A percentile compares a stretch with the other conserved stretches of the same genome.
These are phyloP conservation scores for Chloroceryle aenea DNA, from an alignment of 2,113 vertebrate species.

Conservation along the genomic window DNA sequence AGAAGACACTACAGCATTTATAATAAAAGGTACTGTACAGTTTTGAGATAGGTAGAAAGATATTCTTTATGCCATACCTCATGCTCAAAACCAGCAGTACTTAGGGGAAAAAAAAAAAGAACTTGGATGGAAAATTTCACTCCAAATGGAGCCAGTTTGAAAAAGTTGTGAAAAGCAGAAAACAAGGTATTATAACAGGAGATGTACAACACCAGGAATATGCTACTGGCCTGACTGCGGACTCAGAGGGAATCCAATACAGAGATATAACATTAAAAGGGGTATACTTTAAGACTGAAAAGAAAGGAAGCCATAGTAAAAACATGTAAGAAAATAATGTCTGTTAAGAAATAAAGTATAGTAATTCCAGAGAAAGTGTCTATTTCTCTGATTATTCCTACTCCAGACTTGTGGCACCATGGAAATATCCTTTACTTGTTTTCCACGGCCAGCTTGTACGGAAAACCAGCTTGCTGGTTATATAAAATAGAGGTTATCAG, in stretches of 20 bases:
- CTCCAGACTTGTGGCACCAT: slow-evolving; percentile 54
- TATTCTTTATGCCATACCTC: neutral
- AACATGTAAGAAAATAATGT: neutral
- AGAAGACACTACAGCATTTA: neutral
- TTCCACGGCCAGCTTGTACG: slow-evolving; percentile 41
- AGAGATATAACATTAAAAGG: neutral
- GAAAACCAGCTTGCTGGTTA: slow-evolving; percentile 73
- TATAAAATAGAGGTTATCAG: slow-evolving; percentile 75
- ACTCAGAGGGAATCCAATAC: neutral
- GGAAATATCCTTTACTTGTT: slow-evolving; percentile 54
- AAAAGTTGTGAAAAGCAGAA: neutral
- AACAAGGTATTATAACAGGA: neutral
- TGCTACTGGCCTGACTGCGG: neutral
- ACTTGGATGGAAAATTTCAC: neutral
- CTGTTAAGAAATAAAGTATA: neutral
- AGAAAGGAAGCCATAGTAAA: neutral
- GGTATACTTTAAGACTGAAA: neutral
- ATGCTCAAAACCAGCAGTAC: neutral
- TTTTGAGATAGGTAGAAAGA: neutral
- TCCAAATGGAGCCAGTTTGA: neutral
- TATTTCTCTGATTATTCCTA: slow-evolving; percentile 37
- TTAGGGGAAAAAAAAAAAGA: neutral
- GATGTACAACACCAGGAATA: neutral
- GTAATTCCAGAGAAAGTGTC: neutral
- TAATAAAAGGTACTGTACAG: neutral